Evolutionary conservation across 1,140 invertebrate species (phyloP).

Genomic region (Panagrolaimus sp.): DNA sequence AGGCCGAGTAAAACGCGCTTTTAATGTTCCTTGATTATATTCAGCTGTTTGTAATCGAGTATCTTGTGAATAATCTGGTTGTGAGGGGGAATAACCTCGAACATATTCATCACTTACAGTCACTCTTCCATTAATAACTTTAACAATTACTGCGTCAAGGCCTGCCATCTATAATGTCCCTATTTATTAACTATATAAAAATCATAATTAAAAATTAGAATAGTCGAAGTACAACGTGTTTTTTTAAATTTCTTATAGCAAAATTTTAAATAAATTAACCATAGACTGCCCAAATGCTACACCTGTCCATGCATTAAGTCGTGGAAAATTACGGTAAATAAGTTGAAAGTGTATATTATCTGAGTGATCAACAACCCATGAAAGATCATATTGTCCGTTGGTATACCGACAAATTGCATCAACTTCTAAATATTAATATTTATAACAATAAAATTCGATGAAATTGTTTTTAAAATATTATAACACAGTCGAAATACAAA

Average conservation of each 20-base stretch:
- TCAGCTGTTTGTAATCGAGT: background rate
- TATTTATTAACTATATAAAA: background rate
- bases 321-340: background rate
- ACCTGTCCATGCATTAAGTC: background rate
- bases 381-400: background rate
- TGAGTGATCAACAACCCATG: background rate
- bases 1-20: conserved; percentile 4
- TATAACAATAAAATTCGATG: too few species aligned
- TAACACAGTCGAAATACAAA: too few species aligned
- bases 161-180: too few species aligned
- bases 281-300: conserved; percentile 5
- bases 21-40: background rate
- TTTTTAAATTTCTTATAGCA: background rate
- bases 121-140: conserved; percentile 5
- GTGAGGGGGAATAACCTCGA: background rate
- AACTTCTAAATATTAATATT: background rate
- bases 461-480: too few species aligned
- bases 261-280: background rate
- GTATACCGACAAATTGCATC: background rate
- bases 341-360: conserved; percentile 10
- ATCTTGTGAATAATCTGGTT: conserved; percentile 4
- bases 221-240: too few species aligned
- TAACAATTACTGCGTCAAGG: conserved; percentile 3
- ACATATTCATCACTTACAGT: background rate
- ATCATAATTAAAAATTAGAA: too few species aligned